Conservation (phyloP, 1,140 invertebrate genomes). For the Zophobas atratus region DNA sequence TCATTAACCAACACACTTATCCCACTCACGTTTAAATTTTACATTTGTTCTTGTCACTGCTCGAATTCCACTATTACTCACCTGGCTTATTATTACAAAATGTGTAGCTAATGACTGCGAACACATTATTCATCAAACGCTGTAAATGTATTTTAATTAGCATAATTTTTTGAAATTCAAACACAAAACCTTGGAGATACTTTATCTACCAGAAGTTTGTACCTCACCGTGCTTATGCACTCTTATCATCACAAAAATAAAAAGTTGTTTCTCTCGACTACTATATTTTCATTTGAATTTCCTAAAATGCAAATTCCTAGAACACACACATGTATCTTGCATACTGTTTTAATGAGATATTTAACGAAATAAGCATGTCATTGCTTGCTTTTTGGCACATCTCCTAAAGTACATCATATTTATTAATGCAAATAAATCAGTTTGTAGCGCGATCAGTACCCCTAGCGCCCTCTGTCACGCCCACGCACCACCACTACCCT, state of each 20-base stretch:
- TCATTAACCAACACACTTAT: background rate
- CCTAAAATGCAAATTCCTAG: background rate
- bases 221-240: background rate
- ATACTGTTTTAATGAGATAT: slow-evolving; percentile 36
- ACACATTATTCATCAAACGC: slow-evolving; percentile 17
- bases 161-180: background rate
- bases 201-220: too few relatives aligned
- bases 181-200: too few relatives aligned
- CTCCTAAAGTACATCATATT: slow-evolving; percentile 34
- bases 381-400: slow-evolving; percentile 36
- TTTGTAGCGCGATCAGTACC: background rate
- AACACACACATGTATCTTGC: slow-evolving; percentile 2
- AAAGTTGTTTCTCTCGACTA: background rate
- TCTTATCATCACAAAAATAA: background rate
- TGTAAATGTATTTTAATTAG: slow-evolving; percentile 8
- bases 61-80: slow-evolving; percentile 24
- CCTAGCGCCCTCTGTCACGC: too few relatives aligned
- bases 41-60: slow-evolving; percentile 23
- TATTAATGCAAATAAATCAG: slow-evolving; percentile 32
- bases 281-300: background rate
- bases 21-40: slow-evolving; percentile 16
- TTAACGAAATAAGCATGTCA: slow-evolving; percentile 36
- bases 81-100: slow-evolving; percentile 9
- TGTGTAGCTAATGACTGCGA: slow-evolving; percentile 4
- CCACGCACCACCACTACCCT: too few relatives aligned